Conservation (phyloP, 2,797 vertebrate genomes). For the Pantherophis alleghaniensis region DNA sequence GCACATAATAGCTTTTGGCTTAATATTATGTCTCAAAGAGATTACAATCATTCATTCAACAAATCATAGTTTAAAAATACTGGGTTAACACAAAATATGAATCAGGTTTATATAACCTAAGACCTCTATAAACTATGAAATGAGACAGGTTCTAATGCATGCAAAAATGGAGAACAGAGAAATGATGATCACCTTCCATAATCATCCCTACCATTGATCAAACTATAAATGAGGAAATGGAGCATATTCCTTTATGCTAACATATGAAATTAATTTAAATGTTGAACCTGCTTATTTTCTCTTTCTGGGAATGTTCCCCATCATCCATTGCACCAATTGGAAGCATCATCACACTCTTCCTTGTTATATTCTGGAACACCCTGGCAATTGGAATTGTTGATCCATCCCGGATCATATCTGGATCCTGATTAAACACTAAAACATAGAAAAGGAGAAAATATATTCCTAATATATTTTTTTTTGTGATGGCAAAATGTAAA, state of each 20-base stretch:
- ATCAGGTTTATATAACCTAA: neutral
- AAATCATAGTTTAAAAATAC: neutral
- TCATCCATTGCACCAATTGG: slow-evolving; percentile 89
- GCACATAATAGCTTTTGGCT: neutral
- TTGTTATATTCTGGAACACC: slow-evolving; percentile 80
- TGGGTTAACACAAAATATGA: neutral
- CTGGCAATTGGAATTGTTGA: slow-evolving; percentile 87
- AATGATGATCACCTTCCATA: neutral
- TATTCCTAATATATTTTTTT: neutral
- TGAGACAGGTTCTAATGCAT: neutral
- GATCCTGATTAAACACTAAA: slow-evolving; percentile 83
- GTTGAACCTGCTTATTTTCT: slow-evolving; percentile 91
- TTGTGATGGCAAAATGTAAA: neutral
- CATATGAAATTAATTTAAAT: neutral
- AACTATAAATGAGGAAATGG: neutral
- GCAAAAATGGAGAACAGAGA: neutral
- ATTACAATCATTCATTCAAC: neutral
- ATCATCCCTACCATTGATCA: neutral
- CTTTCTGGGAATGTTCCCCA: slow-evolving; percentile 88
- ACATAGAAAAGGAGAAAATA: neutral
- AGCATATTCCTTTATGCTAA: neutral
- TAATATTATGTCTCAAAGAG: neutral
- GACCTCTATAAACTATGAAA: neutral
- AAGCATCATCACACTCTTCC: slow-evolving; percentile 88
- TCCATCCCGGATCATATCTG: slow-evolving; percentile 89